These are phyloP conservation scores for Hozukius guyotensis DNA, from an alignment of 2,797 vertebrate species.

Conservation along the genomic window DNA sequence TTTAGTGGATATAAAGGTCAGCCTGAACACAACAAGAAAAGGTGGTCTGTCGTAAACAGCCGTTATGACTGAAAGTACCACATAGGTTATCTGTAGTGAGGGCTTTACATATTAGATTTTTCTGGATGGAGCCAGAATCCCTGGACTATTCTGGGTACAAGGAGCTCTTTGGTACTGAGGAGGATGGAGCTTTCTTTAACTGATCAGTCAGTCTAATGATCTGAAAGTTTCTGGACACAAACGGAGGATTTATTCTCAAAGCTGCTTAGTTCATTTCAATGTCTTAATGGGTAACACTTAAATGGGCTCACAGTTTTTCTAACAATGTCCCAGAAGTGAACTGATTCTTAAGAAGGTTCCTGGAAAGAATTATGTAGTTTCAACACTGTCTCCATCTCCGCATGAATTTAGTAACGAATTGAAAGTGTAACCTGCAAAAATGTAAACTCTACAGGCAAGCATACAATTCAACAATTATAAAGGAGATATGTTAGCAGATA, in stretches of 20 bases:
- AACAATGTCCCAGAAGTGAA: not conserved
- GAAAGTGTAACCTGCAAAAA: no score
- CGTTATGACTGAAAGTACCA: conserved; percentile 33
- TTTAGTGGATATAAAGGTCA: conserved; percentile 66
- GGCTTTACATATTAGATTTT: not conserved
- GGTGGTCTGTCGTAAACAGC: conserved; percentile 48
- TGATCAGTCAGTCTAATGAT: conserved; percentile 4
- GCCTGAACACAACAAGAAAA: conserved; percentile 27
- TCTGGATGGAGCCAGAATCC: conserved; percentile 6
- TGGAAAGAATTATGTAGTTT: no score
- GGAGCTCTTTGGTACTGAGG: not conserved
- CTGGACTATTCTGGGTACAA: conserved; percentile 2
- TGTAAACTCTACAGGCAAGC: not conserved
- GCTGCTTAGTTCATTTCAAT: not conserved
- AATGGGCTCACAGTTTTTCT: not conserved
- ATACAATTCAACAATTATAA: not conserved
- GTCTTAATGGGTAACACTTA: not conserved
- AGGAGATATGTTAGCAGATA: not conserved
- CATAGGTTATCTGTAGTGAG: conserved; percentile 37
- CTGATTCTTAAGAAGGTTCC: no score
- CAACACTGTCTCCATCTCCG: no score
- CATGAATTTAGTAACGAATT: no score
- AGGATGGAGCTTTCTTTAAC: not conserved
- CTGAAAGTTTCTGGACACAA: conserved; percentile 6
- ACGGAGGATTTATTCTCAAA: not conserved